phyloP scores from a whole-genome alignment of 2,797 vertebrate species.

The Ctenopoma multispine region DNA sequence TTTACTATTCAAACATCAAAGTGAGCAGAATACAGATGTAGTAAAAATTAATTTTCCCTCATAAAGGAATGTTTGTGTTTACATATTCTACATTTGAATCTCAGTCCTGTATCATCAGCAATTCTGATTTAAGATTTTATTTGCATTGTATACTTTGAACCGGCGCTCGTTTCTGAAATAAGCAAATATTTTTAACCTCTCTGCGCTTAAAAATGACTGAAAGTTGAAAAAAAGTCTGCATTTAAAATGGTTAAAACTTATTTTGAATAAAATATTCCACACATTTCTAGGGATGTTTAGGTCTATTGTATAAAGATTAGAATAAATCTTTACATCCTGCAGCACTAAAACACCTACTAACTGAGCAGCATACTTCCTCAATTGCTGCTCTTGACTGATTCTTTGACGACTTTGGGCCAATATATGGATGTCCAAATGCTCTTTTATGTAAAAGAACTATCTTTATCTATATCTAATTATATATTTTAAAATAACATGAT shows the following conservation, averaged over 20 bases:
- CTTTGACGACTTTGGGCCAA: too few relatives aligned
- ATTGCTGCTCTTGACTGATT: not conserved
- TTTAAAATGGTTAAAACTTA: not conserved
- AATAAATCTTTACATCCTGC: conserved; percentile 19
- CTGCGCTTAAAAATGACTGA: conserved; percentile 11
- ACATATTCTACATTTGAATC: conserved; percentile 38
- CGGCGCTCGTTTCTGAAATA: conserved; percentile 9
- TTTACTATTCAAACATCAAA: conserved; percentile 43
- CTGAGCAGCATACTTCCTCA: too few relatives aligned
- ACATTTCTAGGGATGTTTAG: conserved; percentile 13
- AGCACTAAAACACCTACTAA: conserved; percentile 13
- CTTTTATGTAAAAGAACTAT: too few relatives aligned
- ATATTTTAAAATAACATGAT: too few relatives aligned
- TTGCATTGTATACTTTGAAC: conserved; percentile 18
- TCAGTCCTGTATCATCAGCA: conserved; percentile 40
- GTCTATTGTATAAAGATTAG: conserved; percentile 19
- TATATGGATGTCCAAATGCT: too few relatives aligned
- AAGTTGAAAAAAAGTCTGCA: not conserved
- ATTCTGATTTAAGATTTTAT: conserved; percentile 46
- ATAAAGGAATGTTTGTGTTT: conserved; percentile 13
- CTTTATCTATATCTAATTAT: too few relatives aligned
- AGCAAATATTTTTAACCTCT: conserved; percentile 23
- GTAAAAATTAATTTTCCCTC: conserved; percentile 21
- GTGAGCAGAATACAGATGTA: conserved; percentile 59
- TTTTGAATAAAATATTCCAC: conserved; percentile 6